These are phyloP conservation scores for Heterodera filipjevi DNA, from an alignment of 2,888 invertebrate species.

Conservation along the genomic window DNA sequence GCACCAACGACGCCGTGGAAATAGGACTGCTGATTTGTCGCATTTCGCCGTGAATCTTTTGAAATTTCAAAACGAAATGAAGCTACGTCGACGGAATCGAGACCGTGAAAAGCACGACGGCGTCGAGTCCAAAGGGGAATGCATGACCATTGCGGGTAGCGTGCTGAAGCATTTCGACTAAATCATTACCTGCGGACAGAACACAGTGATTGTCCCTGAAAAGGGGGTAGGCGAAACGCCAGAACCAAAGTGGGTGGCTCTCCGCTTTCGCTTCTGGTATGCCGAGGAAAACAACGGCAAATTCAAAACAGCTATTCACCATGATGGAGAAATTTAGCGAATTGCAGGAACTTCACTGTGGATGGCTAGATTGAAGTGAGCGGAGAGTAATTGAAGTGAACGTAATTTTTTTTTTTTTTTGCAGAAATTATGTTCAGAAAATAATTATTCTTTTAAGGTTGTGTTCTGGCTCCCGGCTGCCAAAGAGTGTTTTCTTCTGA, in stretches of 20 bases:
- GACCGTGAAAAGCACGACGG: background rate
- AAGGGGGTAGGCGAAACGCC: background rate
- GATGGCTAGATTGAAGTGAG: background rate
- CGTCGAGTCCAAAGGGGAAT: background rate
- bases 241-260: constrained; percentile 17
- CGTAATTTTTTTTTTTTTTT: background rate
- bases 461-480: background rate
- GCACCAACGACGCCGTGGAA: background rate
- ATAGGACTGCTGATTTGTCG: background rate
- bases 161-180: background rate
- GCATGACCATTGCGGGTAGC: background rate
- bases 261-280: constrained; percentile 22
- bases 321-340: constrained; percentile 7
- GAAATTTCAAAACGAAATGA: background rate
- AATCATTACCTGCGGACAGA: background rate
- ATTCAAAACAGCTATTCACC: background rate
- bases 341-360: background rate
- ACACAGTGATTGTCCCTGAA: background rate
- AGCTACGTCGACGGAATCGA: background rate
- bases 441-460: background rate
- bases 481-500: background rate
- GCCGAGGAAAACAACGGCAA: background rate
- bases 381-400: background rate
- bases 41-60: background rate
- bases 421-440: background rate